Percentiles rank a stretch among this genome's conserved stretches.
Conservation (phyloP, 2,797 vertebrate species). For the Rallus crepitans region DNA sequence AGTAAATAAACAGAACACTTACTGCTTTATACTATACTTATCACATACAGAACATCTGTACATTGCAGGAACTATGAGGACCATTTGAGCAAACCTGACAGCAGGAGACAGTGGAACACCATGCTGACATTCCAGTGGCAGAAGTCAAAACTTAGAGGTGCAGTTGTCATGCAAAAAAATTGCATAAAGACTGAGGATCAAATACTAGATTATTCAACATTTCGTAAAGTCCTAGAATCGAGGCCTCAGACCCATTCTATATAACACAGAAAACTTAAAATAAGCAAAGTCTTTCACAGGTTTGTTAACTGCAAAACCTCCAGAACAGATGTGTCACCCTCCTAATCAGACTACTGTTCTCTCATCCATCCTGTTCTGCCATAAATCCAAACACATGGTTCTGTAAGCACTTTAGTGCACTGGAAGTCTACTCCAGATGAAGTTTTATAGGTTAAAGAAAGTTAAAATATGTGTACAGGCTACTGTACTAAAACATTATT, state of each 20-base stretch:
- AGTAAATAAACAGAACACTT: background rate
- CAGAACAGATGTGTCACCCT: background rate
- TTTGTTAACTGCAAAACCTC: background rate
- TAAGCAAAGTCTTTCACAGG: background rate
- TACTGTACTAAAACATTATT: background rate
- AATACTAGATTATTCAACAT: background rate
- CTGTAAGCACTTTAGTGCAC: background rate
- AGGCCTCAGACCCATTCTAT: background rate
- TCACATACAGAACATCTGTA: background rate
- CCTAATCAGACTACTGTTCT: background rate
- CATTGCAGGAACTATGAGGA: background rate
- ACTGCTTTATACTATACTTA: background rate
- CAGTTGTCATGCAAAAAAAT: background rate
- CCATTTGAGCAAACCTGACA: background rate
- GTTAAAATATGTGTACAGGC: background rate
- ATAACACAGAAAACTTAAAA: background rate
- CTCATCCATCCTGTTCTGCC: background rate
- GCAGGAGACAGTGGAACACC: background rate
- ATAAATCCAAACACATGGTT: background rate
- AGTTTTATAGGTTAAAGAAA: too few relatives aligned
- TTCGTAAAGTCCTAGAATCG: background rate
- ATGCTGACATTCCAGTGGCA: background rate
- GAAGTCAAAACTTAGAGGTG: background rate
- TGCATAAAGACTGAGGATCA: background rate
- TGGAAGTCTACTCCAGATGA: background rate